Evolutionary conservation across 1,140 invertebrate genomes (phyloP), one percentile per base, ranked within the genome.

Genomic region (Leptinotarsa defecta): DNA sequence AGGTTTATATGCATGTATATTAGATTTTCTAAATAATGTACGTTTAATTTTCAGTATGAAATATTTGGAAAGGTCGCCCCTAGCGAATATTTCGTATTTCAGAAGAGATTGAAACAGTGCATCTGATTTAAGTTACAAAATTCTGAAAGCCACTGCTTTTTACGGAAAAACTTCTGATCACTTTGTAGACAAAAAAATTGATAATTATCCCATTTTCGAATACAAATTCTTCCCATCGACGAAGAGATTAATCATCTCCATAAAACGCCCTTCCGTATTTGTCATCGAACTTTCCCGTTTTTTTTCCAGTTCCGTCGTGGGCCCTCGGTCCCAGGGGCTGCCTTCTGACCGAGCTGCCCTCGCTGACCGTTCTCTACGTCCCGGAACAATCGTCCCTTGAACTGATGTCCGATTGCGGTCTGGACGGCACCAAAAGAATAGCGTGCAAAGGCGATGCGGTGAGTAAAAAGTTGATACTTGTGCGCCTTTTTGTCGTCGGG

Each of bases 381-480:
- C 92, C 93, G 48, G 92, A 93, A 77, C 91, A 94, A 82, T 89
- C 95, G 24, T 90, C 95, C 48, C 89, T 98, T 57, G 94, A 96
- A 81, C 86, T 97, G 61, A 94, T 95, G 27, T 93, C 94, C 57
- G 96, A 97, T 86, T 93, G 95, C 84, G 94, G 94, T 61, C 87
- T 96, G 48, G 96, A 95, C 85, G 96, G 95, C 57, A 93, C 94
- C 43, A 88, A 91, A 80, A 86, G 89, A 68, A 90, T 92, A 74
- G 89, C 90, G 43, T 93, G 91, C 83, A 91, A 90, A 80, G 90
- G 91, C 81, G 91, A 91, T 83, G 88, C 90, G 85, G 91, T 92
- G 86, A 87, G 87, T 85, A 27, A 34, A 68, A 68, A 76, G 19
- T 24, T 22, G 34, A 49, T 62, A 68, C 15, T 65, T 65, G 52